phyloP scores from a whole-genome alignment of 2,797 vertebrate species.

The Macropodus opercularis region DNA sequence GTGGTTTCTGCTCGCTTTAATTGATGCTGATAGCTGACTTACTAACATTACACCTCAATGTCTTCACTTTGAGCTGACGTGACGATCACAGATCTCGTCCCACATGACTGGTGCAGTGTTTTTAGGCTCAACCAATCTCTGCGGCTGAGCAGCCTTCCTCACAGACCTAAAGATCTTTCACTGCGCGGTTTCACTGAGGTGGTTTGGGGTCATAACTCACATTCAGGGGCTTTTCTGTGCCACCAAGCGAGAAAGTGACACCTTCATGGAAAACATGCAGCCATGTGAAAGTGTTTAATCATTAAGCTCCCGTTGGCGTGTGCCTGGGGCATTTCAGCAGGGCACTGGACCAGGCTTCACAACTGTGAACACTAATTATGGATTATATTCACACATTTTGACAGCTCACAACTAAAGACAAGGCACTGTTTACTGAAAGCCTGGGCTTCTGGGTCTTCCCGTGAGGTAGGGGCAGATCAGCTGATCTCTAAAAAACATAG shows the following conservation, averaged over 20 bases:
- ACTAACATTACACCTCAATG: conserved; percentile 3
- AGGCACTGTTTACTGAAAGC: conserved; percentile 2
- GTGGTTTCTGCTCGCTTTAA: conserved; percentile 47
- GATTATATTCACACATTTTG: background rate
- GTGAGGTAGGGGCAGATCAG: background rate
- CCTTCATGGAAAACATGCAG: conserved; percentile 58
- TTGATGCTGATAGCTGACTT: conserved; percentile 22
- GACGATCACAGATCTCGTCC: conserved; percentile 2
- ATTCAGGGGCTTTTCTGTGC: conserved; percentile 17
- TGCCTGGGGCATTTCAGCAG: conserved; percentile 53
- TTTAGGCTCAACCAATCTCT: background rate
- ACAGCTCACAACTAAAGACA: conserved; percentile 10
- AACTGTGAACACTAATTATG: conserved; percentile 15
- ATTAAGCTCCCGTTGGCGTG: conserved; percentile 58
- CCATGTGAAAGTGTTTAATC: conserved; percentile 77
- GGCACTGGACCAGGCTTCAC: conserved; percentile 44
- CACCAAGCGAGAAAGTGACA: conserved; percentile 41
- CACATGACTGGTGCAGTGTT: background rate
- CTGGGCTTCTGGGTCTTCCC: background rate
- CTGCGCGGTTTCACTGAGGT: conserved; percentile 7
- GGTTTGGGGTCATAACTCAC: conserved; percentile 15
- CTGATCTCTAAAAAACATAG: background rate
- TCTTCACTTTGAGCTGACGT: background rate
- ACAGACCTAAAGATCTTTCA: conserved; percentile 16
- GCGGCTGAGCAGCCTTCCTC: conserved; percentile 16